Evolutionary conservation across 1,140 invertebrate genomes (phyloP).

Genomic region (Pantala flavescens): DNA sequence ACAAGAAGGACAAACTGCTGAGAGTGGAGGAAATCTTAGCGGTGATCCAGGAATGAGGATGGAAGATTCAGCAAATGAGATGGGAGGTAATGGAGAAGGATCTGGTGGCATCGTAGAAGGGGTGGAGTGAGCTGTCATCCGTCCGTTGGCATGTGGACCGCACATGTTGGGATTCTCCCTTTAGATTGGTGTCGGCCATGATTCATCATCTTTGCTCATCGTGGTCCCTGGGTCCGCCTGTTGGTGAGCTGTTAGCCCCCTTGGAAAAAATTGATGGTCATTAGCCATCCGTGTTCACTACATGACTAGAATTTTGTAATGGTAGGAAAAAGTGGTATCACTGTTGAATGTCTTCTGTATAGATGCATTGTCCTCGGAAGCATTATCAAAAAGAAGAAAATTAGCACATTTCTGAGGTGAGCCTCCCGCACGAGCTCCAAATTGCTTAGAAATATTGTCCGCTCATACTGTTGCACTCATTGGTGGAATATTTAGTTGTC

Average conservation of each 20-base stretch:
- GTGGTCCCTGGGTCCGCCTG: not conserved
- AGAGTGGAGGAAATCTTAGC: not conserved
- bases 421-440: not conserved
- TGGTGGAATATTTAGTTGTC: not conserved
- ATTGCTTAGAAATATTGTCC: not conserved
- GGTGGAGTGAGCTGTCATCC: not conserved
- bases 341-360: conserved; percentile 6
- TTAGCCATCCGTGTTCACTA: not conserved
- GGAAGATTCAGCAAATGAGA: not conserved
- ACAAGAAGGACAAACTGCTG: not conserved
- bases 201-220: not conserved
- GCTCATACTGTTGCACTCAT: not conserved
- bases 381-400: not conserved
- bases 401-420: conserved; percentile 9
- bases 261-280: not conserved
- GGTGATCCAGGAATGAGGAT: not conserved
- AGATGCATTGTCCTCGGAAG: not conserved
- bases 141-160: conserved; percentile 1
- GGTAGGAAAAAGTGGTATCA: conserved; percentile 1
- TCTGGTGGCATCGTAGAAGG: conserved; percentile 1
- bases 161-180: not conserved
- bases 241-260: not conserved
- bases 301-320: conserved; percentile 6
- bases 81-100: not conserved
- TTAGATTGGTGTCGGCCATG: not conserved